Percentiles rank a stretch among this genome's conserved stretches.
Evolutionary conservation across 2,888 invertebrate species (phyloP).

Genomic region (Erebia aethiops): DNA sequence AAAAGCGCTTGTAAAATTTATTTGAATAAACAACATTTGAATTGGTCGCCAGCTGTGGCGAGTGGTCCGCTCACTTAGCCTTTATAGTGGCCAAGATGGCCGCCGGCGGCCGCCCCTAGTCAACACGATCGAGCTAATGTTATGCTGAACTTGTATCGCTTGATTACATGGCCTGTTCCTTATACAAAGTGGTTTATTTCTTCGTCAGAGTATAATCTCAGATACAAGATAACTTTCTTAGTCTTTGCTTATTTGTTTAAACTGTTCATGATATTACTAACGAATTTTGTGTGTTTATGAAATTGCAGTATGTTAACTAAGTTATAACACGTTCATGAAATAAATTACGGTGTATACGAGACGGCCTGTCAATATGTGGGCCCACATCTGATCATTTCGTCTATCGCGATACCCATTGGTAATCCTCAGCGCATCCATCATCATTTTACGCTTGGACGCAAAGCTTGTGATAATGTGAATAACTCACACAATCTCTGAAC

Average conservation of each 20-base stretch:
- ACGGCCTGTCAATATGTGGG: neutral
- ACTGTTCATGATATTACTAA: too few species aligned
- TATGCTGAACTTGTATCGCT: conserved; percentile 26
- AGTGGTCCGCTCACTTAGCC: neutral
- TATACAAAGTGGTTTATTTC: neutral
- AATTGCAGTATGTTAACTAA: too few species aligned
- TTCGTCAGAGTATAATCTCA: neutral
- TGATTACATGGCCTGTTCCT: conserved; percentile 6
- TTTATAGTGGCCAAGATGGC: neutral
- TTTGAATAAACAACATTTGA: too few species aligned
- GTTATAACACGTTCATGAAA: neutral
- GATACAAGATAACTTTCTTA: too few species aligned
- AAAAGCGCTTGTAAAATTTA: too few species aligned
- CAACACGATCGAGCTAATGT: conserved; percentile 34
- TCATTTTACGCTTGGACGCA: neutral
- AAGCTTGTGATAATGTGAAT: too few species aligned
- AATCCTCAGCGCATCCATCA: too few species aligned
- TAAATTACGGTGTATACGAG: neutral
- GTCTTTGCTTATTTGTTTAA: too few species aligned
- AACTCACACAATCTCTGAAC: too few species aligned
- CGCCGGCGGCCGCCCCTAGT: conserved; percentile 29
- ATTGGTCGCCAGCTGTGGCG: neutral
- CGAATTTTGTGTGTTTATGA: too few species aligned
- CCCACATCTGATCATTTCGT: neutral
- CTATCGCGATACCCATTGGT: neutral